Percentiles rank a stretch among this genome's conserved stretches.
Evolutionary conservation across 2,797 vertebrate species (phyloP).

Genomic region (Sebastes itinus): DNA sequence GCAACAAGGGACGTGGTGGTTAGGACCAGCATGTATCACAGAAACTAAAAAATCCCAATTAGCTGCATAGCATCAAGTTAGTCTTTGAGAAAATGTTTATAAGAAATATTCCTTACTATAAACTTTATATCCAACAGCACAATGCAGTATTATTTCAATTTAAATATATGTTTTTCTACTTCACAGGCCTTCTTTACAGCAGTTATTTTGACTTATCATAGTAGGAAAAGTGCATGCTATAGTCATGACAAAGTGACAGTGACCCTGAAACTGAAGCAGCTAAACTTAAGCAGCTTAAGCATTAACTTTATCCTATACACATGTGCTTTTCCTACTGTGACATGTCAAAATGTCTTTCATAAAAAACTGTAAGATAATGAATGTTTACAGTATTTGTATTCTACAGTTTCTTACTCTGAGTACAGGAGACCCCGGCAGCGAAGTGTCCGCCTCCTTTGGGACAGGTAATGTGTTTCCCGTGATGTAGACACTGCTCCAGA

Average conservation of each 20-base stretch:
- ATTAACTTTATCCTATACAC: not conserved
- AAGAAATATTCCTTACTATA: not conserved
- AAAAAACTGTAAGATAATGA: not conserved
- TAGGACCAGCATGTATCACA: not conserved
- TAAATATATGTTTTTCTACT: not conserved
- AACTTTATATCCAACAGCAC: not conserved
- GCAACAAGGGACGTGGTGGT: not conserved
- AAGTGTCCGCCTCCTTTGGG: constrained; percentile 87
- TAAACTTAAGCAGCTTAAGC: not conserved
- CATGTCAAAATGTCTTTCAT: not conserved
- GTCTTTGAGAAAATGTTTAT: not conserved
- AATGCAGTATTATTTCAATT: not conserved
- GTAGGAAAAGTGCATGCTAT: not conserved
- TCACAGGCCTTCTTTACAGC: not conserved
- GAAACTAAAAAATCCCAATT: not conserved
- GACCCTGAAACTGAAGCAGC: not conserved
- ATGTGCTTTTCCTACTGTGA: not conserved
- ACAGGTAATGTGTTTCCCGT: constrained; percentile 85
- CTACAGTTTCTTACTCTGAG: constrained; percentile 84
- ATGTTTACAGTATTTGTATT: not conserved
- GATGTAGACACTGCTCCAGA: constrained; percentile 91
- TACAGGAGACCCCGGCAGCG: constrained; percentile 92
- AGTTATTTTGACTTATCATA: not conserved
- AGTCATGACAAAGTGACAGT: not conserved
- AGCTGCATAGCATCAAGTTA: not conserved